Base-by-base conservation (phyloP, 1,140 invertebrate genomes). In the Zeugodacus cucurbitae region DNA sequence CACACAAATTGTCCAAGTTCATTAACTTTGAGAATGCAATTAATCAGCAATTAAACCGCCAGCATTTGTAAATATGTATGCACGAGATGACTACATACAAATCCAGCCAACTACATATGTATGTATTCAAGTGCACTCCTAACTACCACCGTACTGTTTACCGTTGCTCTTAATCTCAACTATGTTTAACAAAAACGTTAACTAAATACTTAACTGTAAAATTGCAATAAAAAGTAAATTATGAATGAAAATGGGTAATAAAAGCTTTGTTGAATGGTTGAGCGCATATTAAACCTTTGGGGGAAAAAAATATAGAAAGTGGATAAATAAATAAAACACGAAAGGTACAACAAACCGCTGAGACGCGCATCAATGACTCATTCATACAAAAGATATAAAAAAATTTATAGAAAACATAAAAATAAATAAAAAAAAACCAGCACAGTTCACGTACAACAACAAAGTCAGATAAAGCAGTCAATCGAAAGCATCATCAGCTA, bases 131-230 rank as follows among this genome's bases (percentile, higher is more conserved):
- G 2, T 3, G 48, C 14, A 54, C 20, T 10, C 11, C 0, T 48
- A 1, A 48, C 17, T 41, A 22, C 6, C 1, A 4, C 41, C 26
- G 41, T 54, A n/a, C 37, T 11, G 4, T 26, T 37, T 48, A n/a
- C 37, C 70, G 37, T 74, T 44, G 3, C 41, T 20, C 48, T 82
- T 82, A 82, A 82, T 48, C 34, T 29, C 22, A 37, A 17, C 44
- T 82, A n/a, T 82, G 41, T 82, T 54, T 29, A 82, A 82, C 74
- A 82, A 48, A 82, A 48, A 41, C 41, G 74, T 82, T 82, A 82
- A 82, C 41, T 82, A 44, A 82, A 48, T 48, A 82, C 44, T 82
- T 82, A 29, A 48, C 37, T 17, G 41, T 82, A 54, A 48, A 82
- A 82, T 48, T 29, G 74, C 41, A 29, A 17, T 82, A 82, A 48